Base-by-base conservation (phyloP, 2,113 vertebrate genomes). In the Scytalopus superciliaris region DNA sequence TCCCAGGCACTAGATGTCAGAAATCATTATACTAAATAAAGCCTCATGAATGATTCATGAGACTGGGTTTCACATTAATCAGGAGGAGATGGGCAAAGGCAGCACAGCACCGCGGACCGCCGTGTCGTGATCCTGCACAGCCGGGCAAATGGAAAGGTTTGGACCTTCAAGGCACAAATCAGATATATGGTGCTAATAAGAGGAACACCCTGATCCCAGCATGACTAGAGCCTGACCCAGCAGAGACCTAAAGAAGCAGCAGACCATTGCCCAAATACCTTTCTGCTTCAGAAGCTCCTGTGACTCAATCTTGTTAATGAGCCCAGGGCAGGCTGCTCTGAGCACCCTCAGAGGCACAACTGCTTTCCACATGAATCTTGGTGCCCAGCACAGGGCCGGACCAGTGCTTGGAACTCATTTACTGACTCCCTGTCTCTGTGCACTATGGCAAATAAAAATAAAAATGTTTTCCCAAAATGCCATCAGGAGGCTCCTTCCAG, bases 11-110 rank as follows among this genome's bases (percentile, higher is more conserved):
- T 94, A 91, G 67, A 95, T 95, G 94, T 95, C 97, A 96, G 95
- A 96, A 96, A 93, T 76, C 92, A 85, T 97, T 96, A 94, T 64
- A 56, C 96, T 95, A 96, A 96, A 97, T 96, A 96, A 59, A 87
- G 92, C 86, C 35, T 56, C 74, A 73, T 95, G 94, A 90, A 96
- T 96, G 87, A 97, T 96, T 96, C 90, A 95, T 94, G 84, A 69
- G 47, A 30, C 86, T 66, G 84, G 44, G 60, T 83, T 89, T 87
- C 90, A 91, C 80, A 83, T 90, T 94, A 87, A 68, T 94, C 81
- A 82, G 83, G 55, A n/a, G 59, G 86, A 91, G 90, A 89, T 23
- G 76, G 93, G 92, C 77, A 40, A 33, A 75, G 79, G 92, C 80
- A 63, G 88, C 19, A 4, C 82, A 45, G 84, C 62, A 7, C 13